phyloP scores from a whole-genome alignment of 2,797 vertebrate genomes.

The Trematomus bernacchii region DNA sequence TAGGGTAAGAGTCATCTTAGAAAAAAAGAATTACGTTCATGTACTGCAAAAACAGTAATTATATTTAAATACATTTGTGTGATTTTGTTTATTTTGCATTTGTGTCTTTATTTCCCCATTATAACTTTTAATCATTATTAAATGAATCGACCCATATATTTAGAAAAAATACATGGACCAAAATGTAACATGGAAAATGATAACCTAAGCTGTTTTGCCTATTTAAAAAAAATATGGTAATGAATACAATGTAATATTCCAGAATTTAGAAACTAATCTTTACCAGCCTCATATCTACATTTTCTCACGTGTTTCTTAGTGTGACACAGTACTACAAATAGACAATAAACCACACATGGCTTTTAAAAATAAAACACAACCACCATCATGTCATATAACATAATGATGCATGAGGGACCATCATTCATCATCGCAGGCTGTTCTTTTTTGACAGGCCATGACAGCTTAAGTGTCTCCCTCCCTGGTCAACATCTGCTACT shows the following conservation, averaged over 20 bases:
- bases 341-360: slow-evolving; percentile 12
- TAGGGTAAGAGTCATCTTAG: too few species aligned
- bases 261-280: neutral
- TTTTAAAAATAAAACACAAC: slow-evolving; percentile 11
- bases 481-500: slow-evolving; percentile 47
- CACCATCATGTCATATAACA: slow-evolving; percentile 17
- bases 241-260: neutral
- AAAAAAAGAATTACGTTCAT: too few species aligned
- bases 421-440: slow-evolving; percentile 44
- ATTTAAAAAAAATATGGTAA: neutral
- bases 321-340: neutral
- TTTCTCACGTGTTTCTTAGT: neutral
- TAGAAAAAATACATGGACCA: neutral
- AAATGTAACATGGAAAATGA: too few species aligned
- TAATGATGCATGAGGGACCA: slow-evolving; percentile 14
- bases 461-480: slow-evolving; percentile 49
- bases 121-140: too few species aligned
- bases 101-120: too few species aligned
- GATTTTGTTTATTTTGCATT: too few species aligned
- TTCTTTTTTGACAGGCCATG: slow-evolving; percentile 46
- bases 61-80: too few species aligned
- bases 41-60: too few species aligned
- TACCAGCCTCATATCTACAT: neutral
- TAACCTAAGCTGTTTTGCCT: too few species aligned
- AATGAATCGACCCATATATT: too few species aligned